phyloP scores from a whole-genome alignment of 2,888 invertebrate species.

The Lochmaea capreae region DNA sequence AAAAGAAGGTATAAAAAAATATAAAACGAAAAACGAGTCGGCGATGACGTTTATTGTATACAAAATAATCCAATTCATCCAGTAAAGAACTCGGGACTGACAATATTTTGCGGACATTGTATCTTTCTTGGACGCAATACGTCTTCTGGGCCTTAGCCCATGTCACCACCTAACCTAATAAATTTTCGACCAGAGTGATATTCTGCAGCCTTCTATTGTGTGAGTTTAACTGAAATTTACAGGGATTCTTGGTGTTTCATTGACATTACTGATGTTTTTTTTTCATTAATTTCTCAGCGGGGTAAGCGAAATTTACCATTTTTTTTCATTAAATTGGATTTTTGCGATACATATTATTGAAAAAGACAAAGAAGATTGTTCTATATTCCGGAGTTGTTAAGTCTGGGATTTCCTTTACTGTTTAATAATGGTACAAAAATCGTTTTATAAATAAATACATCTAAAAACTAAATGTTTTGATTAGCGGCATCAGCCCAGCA shows the following conservation, averaged over 20 bases:
- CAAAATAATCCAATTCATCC: slow-evolving; percentile 52
- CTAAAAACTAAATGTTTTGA: too few relatives aligned
- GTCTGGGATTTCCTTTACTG: too few relatives aligned
- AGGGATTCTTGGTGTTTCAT: slow-evolving; percentile 35
- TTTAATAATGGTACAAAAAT: too few relatives aligned
- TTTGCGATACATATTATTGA: background rate
- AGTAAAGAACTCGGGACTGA: slow-evolving; percentile 48
- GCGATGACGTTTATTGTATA: slow-evolving; percentile 20
- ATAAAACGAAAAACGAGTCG: background rate
- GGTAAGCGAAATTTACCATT: background rate
- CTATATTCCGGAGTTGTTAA: too few relatives aligned
- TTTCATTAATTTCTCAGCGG: slow-evolving; percentile 17
- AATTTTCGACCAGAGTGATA: slow-evolving; percentile 63
- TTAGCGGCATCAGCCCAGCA: too few relatives aligned
- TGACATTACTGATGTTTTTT: slow-evolving; percentile 22
- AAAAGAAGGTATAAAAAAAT: slow-evolving; percentile 10
- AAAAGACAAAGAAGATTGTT: too few relatives aligned
- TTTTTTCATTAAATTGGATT: slow-evolving; percentile 1
- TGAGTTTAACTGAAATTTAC: slow-evolving; percentile 38
- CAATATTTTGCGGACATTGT: slow-evolving; percentile 59
- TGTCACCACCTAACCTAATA: slow-evolving; percentile 66
- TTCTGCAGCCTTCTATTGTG: slow-evolving; percentile 31
- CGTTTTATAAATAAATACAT: too few relatives aligned
- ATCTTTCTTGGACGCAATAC: slow-evolving; percentile 64
- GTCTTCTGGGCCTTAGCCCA: slow-evolving; percentile 63